These are phyloP conservation scores for Rhagonycha lutea DNA, from an alignment of 2,888 invertebrate genomes.

Conservation along the genomic window DNA sequence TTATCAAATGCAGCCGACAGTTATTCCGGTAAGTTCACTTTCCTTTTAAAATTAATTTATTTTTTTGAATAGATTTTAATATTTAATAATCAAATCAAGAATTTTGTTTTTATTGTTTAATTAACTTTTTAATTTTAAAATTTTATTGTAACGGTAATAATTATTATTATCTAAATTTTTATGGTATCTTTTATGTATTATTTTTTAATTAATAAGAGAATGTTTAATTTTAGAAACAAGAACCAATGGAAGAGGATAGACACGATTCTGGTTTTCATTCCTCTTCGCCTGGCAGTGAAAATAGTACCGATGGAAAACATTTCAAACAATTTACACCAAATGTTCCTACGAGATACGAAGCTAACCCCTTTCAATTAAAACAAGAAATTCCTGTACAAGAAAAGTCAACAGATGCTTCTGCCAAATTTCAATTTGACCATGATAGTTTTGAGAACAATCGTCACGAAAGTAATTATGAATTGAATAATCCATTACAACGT, in stretches of 20 bases:
- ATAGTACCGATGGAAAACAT: conserved; percentile 37
- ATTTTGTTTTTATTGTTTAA: no score
- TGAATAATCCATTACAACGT: conserved; percentile 46
- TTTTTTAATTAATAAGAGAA: background rate
- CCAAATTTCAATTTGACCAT: background rate
- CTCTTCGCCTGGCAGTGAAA: conserved; percentile 63
- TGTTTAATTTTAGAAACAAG: conserved; percentile 59
- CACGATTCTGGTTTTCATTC: conserved; percentile 66
- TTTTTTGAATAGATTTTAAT: no score
- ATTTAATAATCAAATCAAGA: no score
- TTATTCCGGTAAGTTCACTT: background rate
- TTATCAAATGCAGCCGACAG: background rate
- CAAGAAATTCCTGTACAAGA: background rate
- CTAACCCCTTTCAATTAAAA: background rate
- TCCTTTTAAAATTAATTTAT: background rate
- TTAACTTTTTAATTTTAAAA: no score
- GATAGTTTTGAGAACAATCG: background rate
- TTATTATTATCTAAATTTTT: no score
- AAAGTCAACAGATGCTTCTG: background rate
- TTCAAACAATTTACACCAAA: background rate
- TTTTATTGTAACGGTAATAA: no score
- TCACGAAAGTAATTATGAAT: conserved; percentile 16
- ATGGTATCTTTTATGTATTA: no score
- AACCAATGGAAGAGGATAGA: conserved; percentile 54
- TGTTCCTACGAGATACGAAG: conserved; percentile 1